These are phyloP conservation scores for Dione juno DNA, from an alignment of 2,888 invertebrate genomes.

Conservation along the genomic window DNA sequence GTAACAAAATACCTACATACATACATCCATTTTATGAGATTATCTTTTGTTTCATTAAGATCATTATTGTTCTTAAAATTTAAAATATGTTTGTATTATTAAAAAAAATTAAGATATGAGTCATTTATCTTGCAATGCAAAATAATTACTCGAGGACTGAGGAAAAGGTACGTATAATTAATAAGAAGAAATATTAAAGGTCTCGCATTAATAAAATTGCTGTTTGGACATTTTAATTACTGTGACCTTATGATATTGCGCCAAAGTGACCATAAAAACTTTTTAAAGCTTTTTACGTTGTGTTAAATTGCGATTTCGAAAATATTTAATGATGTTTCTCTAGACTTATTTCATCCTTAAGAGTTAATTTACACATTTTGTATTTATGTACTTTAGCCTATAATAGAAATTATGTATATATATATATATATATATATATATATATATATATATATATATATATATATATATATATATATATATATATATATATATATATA, in stretches of 20 bases:
- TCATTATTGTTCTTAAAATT: not conserved
- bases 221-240: constrained; percentile 72
- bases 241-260: constrained; percentile 69
- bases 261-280: constrained; percentile 65
- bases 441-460: no score
- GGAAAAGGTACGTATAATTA: constrained; percentile 45
- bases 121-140: constrained; percentile 40
- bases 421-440: no score
- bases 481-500: no score
- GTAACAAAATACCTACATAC: not conserved
- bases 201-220: constrained; percentile 47
- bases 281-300: constrained; percentile 67
- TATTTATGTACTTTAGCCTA: constrained; percentile 9
- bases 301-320: constrained; percentile 60
- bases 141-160: constrained; percentile 38
- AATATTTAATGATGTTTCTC: constrained; percentile 55
- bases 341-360: constrained; percentile 35
- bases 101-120: constrained; percentile 36
- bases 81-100: constrained; percentile 5
- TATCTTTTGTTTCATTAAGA: not conserved
- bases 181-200: constrained; percentile 47
- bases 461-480: no score
- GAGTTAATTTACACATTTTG: constrained; percentile 24
- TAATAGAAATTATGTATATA: not conserved
- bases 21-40: not conserved